Conservation (phyloP, 2,113 vertebrate genomes). For the Hemibagrus wyckioides region DNA sequence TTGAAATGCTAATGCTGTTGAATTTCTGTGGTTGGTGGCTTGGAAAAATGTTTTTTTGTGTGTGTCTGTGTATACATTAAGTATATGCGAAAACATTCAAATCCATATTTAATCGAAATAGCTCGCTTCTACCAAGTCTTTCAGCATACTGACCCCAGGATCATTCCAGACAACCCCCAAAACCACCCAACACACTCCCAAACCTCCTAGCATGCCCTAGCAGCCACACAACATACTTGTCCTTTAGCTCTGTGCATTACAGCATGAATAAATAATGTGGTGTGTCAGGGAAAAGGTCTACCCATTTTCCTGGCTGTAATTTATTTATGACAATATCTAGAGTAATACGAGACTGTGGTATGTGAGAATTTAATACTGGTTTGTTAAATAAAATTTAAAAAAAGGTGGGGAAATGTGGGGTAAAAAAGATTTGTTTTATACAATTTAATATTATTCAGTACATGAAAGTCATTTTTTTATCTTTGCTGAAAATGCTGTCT, state of each 20-base stretch:
- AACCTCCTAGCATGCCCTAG: neutral
- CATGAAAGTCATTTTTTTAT: neutral
- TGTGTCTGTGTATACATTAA: neutral
- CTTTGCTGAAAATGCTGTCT: neutral
- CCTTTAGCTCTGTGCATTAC: neutral
- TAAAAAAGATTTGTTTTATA: no score
- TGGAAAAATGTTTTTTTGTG: neutral
- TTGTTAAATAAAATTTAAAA: neutral
- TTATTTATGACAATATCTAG: neutral
- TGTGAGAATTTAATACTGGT: neutral
- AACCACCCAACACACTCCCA: neutral
- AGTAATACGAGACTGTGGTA: neutral
- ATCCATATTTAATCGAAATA: neutral
- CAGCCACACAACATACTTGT: neutral
- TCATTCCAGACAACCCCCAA: neutral
- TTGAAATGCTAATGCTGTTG: neutral
- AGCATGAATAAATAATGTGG: neutral
- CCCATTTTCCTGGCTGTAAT: neutral
- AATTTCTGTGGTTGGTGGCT: neutral
- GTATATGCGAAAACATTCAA: neutral
- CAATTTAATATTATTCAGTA: no score
- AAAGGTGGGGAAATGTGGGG: neutral
- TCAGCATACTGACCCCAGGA: neutral
- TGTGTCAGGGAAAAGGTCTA: neutral
- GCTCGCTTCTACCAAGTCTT: neutral